These are phyloP conservation scores for Rhopalosiphum nymphaeae DNA, from an alignment of 2,888 invertebrate species.

Conservation along the genomic window DNA sequence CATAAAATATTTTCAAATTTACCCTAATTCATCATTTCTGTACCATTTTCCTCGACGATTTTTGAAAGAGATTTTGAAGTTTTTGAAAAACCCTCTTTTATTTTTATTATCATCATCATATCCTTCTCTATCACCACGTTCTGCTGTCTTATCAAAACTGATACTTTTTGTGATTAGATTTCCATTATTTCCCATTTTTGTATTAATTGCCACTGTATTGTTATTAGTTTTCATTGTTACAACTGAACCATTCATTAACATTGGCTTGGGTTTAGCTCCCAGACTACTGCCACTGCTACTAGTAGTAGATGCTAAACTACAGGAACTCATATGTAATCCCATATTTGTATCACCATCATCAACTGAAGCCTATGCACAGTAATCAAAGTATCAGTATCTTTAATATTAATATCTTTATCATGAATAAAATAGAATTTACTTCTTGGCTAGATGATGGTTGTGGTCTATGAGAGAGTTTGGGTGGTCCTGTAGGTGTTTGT, in stretches of 20 bases:
- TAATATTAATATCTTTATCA: not conserved
- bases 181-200: slow-evolving; percentile 72
- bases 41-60: slow-evolving; percentile 75
- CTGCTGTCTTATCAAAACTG: slow-evolving; percentile 90
- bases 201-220: slow-evolving; percentile 67
- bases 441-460: slow-evolving; percentile 63
- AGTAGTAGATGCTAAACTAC: slow-evolving; percentile 74
- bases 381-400: slow-evolving; percentile 16
- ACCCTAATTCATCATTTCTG: slow-evolving; percentile 62
- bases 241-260: slow-evolving; percentile 68
- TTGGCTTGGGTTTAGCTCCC: slow-evolving; percentile 47
- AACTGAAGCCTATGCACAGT: slow-evolving; percentile 47
- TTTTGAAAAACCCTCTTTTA: slow-evolving; percentile 80
- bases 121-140: slow-evolving; percentile 71
- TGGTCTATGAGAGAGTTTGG: slow-evolving; percentile 59
- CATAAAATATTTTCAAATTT: slow-evolving; percentile 22
- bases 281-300: slow-evolving; percentile 69
- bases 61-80: slow-evolving; percentile 79
- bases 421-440: slow-evolving; percentile 11
- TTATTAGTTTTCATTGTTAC: slow-evolving; percentile 67
- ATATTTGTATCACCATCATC: slow-evolving; percentile 58
- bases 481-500: slow-evolving; percentile 42
- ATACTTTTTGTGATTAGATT: slow-evolving; percentile 93
- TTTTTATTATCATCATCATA: slow-evolving; percentile 73
- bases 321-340: slow-evolving; percentile 71